Base-by-base conservation (phyloP, 2,888 invertebrate species). In the Caenorhabditis becei region DNA sequence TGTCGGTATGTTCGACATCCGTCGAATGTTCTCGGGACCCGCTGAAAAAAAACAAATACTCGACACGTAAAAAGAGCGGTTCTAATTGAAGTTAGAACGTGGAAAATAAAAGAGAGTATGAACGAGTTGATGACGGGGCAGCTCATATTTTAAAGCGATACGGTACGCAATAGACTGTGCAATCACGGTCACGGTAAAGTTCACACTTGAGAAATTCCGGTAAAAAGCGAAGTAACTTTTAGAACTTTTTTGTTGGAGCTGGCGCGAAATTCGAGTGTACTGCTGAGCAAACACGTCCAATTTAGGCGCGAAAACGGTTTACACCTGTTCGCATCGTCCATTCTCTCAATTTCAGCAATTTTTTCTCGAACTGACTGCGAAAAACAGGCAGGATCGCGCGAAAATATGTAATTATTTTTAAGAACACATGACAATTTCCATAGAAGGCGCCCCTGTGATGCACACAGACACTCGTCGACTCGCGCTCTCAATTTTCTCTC, bases 1-100 rank as follows among this genome's bases (percentile, higher is more conserved):
- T 47, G 69, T 74, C 70, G 80, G 80, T 63, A 59, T 35, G 26
- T 62, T 62, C 67, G 81, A 77, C 81, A 81, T 81, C 56, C 81
- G 70, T 58, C 67, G 63, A 65, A 37, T 23, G 26, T 37, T 63
- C 8, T 49, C 53, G 62, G 26, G 62, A 81, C 81, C 81, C 81
- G 81, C 81, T 81, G 72, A 14, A 81, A 70, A 8, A 41, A 53
- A 35, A 14, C 24, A 16, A 18, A 59, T 53, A 18, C 54, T 41
- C 10, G 18, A 53, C 49, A 8, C 10, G 35, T 5, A 8, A 5
- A 26, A 54, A 54, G 18, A 54, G 7, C 7, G 35, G 7, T 35
- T 10, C 35, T 5, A 35, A 8, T 35, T 35, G 35, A 10, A 35
- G 41, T 41, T 41, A 10, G 5, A 37, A 24, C 47, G 23, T 18